These are phyloP conservation scores for Ctenopoma multispine DNA, from an alignment of 2,797 vertebrate species.

Conservation along the genomic window DNA sequence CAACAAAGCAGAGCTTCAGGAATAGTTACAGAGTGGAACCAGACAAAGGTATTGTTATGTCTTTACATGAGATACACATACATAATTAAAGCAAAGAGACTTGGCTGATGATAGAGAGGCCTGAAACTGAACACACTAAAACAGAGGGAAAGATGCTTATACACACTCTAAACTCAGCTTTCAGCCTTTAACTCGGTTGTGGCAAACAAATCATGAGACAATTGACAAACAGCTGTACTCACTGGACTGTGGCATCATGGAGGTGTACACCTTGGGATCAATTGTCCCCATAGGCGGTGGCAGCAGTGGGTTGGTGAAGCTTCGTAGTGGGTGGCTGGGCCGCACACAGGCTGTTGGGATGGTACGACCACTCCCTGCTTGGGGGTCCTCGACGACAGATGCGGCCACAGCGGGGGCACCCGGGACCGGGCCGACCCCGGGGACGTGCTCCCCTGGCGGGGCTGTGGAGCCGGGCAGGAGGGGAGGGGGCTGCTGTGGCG, in stretches of 20 bases:
- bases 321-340: constrained; percentile 92
- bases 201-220: neutral
- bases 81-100: neutral
- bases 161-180: too few species aligned
- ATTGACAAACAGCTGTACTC: constrained; percentile 43
- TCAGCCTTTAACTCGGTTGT: too few species aligned
- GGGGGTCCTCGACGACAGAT: constrained; percentile 76
- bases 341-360: constrained; percentile 94
- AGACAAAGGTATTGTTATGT: neutral
- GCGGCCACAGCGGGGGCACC: constrained; percentile 38
- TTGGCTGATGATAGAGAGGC: neutral
- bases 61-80: neutral
- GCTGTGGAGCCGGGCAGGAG: constrained; percentile 83
- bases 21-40: neutral
- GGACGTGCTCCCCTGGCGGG: constrained; percentile 57
- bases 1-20: constrained; percentile 3
- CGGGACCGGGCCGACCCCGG: constrained; percentile 48
- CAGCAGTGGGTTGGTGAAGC: constrained; percentile 93
- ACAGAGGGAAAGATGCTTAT: too few species aligned
- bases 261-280: constrained; percentile 91
- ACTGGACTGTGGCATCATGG: constrained; percentile 89
- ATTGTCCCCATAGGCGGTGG: constrained; percentile 92
- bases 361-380: constrained; percentile 85
- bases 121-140: too few species aligned
- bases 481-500: constrained; percentile 82